Evolutionary conservation across 2,888 invertebrate species (phyloP), one percentile per base, ranked within the genome.

Genomic region (Heliconius cydno): DNA sequence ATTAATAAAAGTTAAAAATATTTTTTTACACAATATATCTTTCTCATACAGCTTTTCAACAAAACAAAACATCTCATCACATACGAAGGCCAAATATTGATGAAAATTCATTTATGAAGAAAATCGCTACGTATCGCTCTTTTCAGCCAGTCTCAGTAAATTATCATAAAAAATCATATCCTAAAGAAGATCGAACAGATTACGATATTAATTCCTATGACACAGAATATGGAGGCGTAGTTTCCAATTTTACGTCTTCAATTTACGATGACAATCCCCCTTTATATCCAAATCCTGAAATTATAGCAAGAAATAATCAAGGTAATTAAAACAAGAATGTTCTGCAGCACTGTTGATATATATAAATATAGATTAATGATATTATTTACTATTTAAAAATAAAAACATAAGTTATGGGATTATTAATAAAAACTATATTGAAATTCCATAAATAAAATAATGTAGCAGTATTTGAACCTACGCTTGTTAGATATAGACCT

Each of bases 231-330:
- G 94, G 94, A n/a, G 94, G 90, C 13, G 93, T 95, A 28, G 92
- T 94, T 0, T 94, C 95, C 0, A 95, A 95, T 83, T 95, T 95
- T 76, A 95, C 94, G 77, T 94, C 94, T 84, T 93, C 95, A 79
- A 92, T 95, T 84, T 95, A 95, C 79, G 95, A 95, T 83, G 95
- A 95, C 79, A 95, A 94, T 81, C 94, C 94, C 6, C 94, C 91
- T 75, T 82, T 95, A 34, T 95, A 95, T 83, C 95, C 95, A 3
- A 95, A 95, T 81, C 95, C 95, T 1, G 95, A 95, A 80, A 86
- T 91, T 78, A 85, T 95, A 77, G 85, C 92, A n/a, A 88, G 89
- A 71, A 92, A 87, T 82, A 93, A 90, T 85, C 88, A 91, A 90
- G 92, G 94, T 94, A 84, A 28, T 57, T 70, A 15, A 70, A 41